Conservation (phyloP, 2,888 invertebrate genomes). For the Drosophila quinaria region DNA sequence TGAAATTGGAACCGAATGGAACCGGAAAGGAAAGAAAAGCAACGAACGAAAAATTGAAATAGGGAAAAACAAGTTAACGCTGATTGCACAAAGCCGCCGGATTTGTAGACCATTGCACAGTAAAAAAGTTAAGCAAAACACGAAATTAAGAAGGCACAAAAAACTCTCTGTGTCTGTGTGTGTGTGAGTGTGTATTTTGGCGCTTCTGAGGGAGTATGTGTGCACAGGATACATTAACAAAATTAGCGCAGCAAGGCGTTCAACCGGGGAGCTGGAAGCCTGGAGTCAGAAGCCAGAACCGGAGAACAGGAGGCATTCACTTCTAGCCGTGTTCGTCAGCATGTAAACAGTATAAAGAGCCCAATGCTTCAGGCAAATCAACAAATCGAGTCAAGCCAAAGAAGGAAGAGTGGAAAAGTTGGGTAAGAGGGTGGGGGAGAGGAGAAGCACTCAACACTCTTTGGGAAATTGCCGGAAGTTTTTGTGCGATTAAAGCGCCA, state of each 20-base stretch:
- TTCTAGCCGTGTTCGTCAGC: conserved; percentile 47
- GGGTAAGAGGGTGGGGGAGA: neutral
- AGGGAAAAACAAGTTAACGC: conserved; percentile 79
- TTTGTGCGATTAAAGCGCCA: conserved; percentile 76
- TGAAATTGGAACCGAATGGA: conserved; percentile 22
- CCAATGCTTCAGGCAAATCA: conserved; percentile 67
- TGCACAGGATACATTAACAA: conserved; percentile 76
- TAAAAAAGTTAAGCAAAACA: conserved; percentile 68
- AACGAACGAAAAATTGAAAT: conserved; percentile 64
- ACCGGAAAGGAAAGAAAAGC: conserved; percentile 16
- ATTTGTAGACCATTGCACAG: conserved; percentile 74
- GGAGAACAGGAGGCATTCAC: conserved; percentile 26
- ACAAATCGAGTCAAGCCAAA: conserved; percentile 42
- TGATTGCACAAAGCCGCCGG: conserved; percentile 79
- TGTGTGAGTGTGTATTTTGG: neutral
- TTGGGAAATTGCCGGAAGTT: conserved; percentile 78
- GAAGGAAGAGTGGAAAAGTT: conserved; percentile 1
- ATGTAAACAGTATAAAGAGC: conserved; percentile 37
- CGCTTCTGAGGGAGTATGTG: conserved; percentile 37
- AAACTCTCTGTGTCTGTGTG: conserved; percentile 6
- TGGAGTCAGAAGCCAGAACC: conserved; percentile 7
- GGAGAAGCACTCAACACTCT: conserved; percentile 65
- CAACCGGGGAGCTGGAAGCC: conserved; percentile 29
- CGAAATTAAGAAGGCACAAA: conserved; percentile 64
- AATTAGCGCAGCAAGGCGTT: conserved; percentile 74